phyloP scores from a whole-genome alignment of 2,888 invertebrate genomes.

The Boloria selene region DNA sequence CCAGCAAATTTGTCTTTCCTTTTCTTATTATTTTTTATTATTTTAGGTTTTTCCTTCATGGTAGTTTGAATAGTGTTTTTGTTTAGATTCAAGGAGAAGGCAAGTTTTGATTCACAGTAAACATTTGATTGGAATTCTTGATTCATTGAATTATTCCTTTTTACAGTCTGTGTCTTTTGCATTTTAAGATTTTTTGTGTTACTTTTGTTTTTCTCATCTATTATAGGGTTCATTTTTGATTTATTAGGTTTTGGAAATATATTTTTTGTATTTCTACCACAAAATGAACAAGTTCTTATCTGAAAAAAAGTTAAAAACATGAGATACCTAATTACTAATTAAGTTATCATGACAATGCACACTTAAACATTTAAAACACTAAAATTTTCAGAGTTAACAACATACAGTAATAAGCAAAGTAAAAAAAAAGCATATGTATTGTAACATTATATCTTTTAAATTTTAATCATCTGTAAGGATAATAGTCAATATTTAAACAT shows the following conservation, averaged over 20 bases:
- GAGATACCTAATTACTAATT: no score
- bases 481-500: no score
- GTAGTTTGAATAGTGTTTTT: conserved; percentile 54
- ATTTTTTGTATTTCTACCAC: conserved; percentile 53
- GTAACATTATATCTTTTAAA: no score
- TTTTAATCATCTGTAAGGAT: no score
- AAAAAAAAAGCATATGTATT: neutral
- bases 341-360: no score
- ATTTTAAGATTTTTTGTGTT: neutral
- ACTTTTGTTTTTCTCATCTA: conserved; percentile 12
- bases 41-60: conserved; percentile 53
- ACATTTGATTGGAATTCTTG: conserved; percentile 51
- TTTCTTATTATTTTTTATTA: conserved; percentile 71
- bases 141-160: conserved; percentile 23
- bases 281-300: conserved; percentile 66
- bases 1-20: conserved; percentile 76
- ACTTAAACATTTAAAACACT: no score
- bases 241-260: conserved; percentile 52
- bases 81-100: conserved; percentile 65
- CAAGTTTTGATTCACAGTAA: conserved; percentile 63
- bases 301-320: conserved; percentile 45
- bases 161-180: conserved; percentile 13
- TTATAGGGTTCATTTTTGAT: conserved; percentile 21
- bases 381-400: no score
- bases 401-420: conserved; percentile 9